Conservation (phyloP, 2,888 invertebrate species). For the Eupelmus urozonus region DNA sequence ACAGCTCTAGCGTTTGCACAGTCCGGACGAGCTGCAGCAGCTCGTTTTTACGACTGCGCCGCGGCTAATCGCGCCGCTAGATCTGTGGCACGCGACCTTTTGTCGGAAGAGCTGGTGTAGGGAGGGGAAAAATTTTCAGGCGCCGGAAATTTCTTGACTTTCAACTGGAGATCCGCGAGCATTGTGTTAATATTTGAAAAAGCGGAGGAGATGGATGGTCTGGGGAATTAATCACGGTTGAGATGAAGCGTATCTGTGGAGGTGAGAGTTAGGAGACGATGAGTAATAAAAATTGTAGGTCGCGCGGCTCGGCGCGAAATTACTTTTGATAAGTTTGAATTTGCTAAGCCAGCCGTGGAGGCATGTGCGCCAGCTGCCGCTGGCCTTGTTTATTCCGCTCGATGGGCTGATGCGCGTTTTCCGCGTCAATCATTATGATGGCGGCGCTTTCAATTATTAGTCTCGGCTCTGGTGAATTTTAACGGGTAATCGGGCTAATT, state of each 20-base stretch:
- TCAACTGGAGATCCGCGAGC: neutral
- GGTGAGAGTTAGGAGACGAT: neutral
- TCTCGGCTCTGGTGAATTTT: neutral
- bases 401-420: conserved; percentile 31
- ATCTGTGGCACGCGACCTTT: conserved; percentile 15
- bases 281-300: neutral
- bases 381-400: conserved; percentile 31
- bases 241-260: conserved; percentile 17
- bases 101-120: neutral
- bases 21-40: neutral
- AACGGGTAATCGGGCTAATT: neutral
- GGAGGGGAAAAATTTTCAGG: neutral
- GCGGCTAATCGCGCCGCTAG: conserved; percentile 32
- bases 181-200: conserved; percentile 50
- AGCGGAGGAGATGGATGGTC: conserved; percentile 39
- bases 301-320: conserved; percentile 11
- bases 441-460: conserved; percentile 7
- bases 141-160: conserved; percentile 27
- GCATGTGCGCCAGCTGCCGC: neutral
- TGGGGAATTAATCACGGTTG: conserved; percentile 42
- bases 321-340: conserved; percentile 36
- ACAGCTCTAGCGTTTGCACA: neutral
- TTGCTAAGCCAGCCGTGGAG: conserved; percentile 6
- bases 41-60: conserved; percentile 35
- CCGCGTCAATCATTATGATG: conserved; percentile 26